phyloP scores from a whole-genome alignment of 2,113 vertebrate genomes.

The Apodemus sylvaticus region DNA sequence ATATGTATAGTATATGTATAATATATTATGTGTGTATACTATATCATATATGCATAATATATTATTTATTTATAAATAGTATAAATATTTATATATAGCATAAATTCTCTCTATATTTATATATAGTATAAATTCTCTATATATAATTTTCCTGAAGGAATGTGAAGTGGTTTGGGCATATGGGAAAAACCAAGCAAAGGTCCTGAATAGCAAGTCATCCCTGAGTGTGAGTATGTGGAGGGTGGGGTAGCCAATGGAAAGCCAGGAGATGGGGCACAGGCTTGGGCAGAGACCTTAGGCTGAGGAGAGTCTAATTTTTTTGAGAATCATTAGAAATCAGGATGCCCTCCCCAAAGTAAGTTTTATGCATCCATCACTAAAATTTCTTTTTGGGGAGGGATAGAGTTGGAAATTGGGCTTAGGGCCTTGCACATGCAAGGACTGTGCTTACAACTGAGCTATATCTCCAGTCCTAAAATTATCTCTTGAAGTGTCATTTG shows the following conservation, averaged over 20 bases:
- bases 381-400: neutral
- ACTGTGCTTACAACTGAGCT: neutral
- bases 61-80: too few relatives aligned
- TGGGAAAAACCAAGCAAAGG: neutral
- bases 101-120: too few relatives aligned
- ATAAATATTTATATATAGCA: too few relatives aligned
- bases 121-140: too few relatives aligned
- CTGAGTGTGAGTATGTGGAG: neutral
- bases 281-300: neutral
- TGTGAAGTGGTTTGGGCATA: neutral
- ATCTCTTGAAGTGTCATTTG: neutral
- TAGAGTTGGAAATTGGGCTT: neutral
- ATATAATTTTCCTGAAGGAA: neutral
- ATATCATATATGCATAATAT: too few relatives aligned
- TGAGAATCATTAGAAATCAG: neutral
- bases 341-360: neutral
- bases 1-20: too few relatives aligned
- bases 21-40: too few relatives aligned
- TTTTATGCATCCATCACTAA: neutral
- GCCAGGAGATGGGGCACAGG: neutral
- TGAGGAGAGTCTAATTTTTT: neutral
- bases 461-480: neutral
- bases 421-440: neutral
- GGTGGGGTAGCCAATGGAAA: neutral
- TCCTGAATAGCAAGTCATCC: neutral